Conservation (phyloP, 2,888 invertebrate species). For the Sabellastarte sp. region DNA sequence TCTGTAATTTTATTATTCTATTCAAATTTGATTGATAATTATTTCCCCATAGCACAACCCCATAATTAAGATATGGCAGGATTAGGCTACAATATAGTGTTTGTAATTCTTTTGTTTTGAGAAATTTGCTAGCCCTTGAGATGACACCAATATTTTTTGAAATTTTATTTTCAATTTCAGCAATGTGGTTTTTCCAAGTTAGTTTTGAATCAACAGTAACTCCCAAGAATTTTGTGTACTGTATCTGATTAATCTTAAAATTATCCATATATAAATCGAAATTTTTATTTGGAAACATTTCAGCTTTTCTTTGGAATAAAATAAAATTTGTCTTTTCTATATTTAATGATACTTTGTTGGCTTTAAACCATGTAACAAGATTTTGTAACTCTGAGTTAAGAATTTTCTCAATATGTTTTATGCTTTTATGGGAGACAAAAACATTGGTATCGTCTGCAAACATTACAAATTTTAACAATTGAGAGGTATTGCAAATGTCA, state of each 20-base stretch:
- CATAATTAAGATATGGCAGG: background rate
- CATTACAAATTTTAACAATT: background rate
- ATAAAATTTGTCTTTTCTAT: background rate
- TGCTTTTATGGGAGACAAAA: background rate
- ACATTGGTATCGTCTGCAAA: background rate
- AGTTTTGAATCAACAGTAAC: background rate
- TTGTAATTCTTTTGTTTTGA: background rate
- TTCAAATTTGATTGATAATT: background rate
- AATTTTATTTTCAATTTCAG: background rate
- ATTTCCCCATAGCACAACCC: background rate
- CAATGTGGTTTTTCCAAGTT: background rate
- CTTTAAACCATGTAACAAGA: background rate
- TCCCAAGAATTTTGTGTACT: background rate
- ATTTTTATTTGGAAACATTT: background rate
- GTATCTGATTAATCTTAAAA: background rate
- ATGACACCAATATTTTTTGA: background rate
- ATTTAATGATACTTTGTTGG: background rate
- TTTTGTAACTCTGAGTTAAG: background rate
- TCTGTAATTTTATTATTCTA: background rate
- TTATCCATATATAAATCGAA: background rate
- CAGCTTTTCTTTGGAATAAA: background rate
- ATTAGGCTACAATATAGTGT: background rate
- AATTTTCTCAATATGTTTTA: background rate
- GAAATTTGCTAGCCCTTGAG: background rate
- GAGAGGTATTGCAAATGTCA: background rate